These are phyloP conservation scores for Holcopasites calliopsidis DNA, from an alignment of 1,140 invertebrate genomes.

Conservation along the genomic window DNA sequence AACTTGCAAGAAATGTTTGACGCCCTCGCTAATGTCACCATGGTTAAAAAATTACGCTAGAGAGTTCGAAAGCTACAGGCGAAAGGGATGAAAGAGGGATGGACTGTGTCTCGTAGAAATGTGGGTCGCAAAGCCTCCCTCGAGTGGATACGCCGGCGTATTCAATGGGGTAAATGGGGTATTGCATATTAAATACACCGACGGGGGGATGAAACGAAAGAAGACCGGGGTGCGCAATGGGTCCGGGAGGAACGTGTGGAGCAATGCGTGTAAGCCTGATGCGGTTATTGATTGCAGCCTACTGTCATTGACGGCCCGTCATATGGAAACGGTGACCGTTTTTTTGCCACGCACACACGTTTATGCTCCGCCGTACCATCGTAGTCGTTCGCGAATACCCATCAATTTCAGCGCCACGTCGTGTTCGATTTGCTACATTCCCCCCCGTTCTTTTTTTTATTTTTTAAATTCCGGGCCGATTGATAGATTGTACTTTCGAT, in stretches of 20 bases:
- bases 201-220: constrained; percentile 58
- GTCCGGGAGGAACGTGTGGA: constrained; percentile 51
- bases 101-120: constrained; percentile 49
- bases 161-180: constrained; percentile 74
- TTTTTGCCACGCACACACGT: constrained; percentile 51
- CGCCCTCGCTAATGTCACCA: too few relatives aligned
- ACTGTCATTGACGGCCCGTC: constrained; percentile 75
- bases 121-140: constrained; percentile 65
- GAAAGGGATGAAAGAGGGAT: background rate
- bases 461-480: background rate
- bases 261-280: constrained; percentile 71
- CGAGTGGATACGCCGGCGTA: constrained; percentile 64
- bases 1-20: too few relatives aligned
- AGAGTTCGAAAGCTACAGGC: constrained; percentile 41
- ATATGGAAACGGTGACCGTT: constrained; percentile 63
- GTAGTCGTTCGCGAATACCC: constrained; percentile 27
- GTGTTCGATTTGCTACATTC: background rate
- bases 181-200: constrained; percentile 72
- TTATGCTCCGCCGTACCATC: constrained; percentile 17
- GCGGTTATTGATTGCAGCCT: constrained; percentile 74
- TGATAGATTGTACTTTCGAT: background rate
- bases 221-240: constrained; percentile 37
- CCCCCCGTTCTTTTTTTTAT: background rate
- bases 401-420: constrained; percentile 31
- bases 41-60: too few relatives aligned